Conservation (phyloP, 2,888 invertebrate species). For the Theodoxus fluviatilis region DNA sequence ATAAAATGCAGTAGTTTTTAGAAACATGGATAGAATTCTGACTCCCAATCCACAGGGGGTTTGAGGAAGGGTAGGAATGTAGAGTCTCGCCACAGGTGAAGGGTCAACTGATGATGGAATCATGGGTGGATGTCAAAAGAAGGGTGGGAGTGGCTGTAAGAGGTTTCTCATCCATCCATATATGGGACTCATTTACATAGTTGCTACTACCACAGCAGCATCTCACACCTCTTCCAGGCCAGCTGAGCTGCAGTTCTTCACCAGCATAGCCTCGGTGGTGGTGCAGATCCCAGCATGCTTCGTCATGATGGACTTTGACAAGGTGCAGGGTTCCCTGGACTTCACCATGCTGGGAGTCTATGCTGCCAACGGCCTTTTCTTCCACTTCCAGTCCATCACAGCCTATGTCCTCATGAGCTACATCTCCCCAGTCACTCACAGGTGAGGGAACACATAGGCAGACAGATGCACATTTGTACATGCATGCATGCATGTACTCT, state of each 20-base stretch:
- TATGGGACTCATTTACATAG: no score
- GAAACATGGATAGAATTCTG: no score
- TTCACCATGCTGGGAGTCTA: conserved; percentile 70
- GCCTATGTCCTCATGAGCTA: conserved; percentile 82
- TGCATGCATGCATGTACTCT: no score
- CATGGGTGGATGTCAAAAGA: neutral
- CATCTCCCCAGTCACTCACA: conserved; percentile 80
- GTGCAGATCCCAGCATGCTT: conserved; percentile 77
- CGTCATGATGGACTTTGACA: conserved; percentile 73
- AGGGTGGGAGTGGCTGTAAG: neutral
- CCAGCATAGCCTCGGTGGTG: conserved; percentile 76
- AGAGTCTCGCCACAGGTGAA: no score
- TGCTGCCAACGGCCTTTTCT: conserved; percentile 77
- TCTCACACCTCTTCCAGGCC: conserved; percentile 69
- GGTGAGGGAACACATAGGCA: no score
- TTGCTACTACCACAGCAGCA: no score
- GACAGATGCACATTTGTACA: no score
- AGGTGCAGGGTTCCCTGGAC: conserved; percentile 67
- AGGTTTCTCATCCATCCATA: no score
- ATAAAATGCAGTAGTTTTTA: no score
- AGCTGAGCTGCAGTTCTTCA: conserved; percentile 81
- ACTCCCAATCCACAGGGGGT: no score
- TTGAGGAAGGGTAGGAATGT: no score
- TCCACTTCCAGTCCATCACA: conserved; percentile 82
- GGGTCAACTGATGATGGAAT: no score